These are phyloP conservation scores for Taxidea taxus DNA, from an alignment of 2,113 vertebrate species.

Conservation along the genomic window DNA sequence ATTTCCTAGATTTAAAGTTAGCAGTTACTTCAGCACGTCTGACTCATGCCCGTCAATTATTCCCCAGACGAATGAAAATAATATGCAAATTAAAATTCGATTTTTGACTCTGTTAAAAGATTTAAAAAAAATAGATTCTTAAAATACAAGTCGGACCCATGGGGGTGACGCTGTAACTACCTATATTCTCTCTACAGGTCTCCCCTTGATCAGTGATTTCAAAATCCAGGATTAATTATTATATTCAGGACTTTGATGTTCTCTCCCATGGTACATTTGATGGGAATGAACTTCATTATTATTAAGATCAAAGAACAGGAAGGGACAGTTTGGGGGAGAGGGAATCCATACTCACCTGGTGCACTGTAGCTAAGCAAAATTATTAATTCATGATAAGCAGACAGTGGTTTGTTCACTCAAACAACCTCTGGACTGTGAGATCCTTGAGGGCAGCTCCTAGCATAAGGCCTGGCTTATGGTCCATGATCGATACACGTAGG, in stretches of 20 bases:
- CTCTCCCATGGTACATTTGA: conserved; percentile 55
- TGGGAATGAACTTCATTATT: conserved; percentile 53
- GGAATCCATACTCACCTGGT: background rate
- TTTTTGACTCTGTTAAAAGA: conserved; percentile 10
- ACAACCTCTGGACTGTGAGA: background rate
- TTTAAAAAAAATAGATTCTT: conserved; percentile 13
- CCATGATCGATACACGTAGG: background rate
- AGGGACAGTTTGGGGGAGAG: background rate
- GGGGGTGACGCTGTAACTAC: background rate
- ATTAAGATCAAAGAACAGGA: conserved; percentile 47
- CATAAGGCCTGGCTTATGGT: background rate
- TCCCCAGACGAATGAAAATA: conserved; percentile 11
- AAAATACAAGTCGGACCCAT: conserved; percentile 29
- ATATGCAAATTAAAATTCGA: conserved; percentile 40
- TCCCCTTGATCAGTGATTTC: background rate
- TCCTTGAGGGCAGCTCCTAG: background rate
- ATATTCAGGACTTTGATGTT: conserved; percentile 48
- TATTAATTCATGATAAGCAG: conserved; percentile 37
- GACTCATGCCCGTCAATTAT: background rate
- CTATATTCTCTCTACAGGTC: background rate
- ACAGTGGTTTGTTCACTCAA: background rate
- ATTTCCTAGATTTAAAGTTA: conserved; percentile 59
- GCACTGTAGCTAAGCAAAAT: background rate
- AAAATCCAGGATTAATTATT: conserved; percentile 51
- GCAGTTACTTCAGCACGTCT: conserved; percentile 39